Percentiles rank a stretch among this genome's conserved stretches.
These are phyloP conservation scores for Mionectes macconnelli DNA, from an alignment of 2,113 vertebrate genomes.

Conservation along the genomic window DNA sequence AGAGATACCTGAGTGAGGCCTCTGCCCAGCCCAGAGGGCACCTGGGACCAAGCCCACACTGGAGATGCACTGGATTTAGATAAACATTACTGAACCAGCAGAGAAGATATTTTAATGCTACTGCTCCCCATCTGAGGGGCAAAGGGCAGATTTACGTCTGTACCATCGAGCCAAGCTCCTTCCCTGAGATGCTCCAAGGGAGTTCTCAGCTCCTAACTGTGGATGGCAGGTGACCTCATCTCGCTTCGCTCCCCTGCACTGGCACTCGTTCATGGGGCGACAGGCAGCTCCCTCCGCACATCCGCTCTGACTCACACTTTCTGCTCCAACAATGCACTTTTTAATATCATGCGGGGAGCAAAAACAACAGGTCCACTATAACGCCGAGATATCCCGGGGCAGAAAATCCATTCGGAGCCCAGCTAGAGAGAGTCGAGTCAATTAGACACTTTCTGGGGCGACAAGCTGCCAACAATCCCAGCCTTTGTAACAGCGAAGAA, in stretches of 20 bases:
- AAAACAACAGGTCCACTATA: slow-evolving; percentile 75
- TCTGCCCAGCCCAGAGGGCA: not conserved
- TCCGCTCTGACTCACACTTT: not conserved
- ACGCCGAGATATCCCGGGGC: slow-evolving; percentile 53
- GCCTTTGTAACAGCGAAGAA: slow-evolving; percentile 76
- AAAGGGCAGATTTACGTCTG: not conserved
- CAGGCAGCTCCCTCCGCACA: slow-evolving; percentile 14
- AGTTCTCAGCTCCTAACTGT: not conserved
- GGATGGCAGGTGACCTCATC: not conserved
- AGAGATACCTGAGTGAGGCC: not conserved
- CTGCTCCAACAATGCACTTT: slow-evolving; percentile 64
- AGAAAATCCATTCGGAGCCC: slow-evolving; percentile 55
- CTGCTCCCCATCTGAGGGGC: not conserved
- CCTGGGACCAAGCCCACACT: not conserved
- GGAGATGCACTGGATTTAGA: not conserved
- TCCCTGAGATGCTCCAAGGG: not conserved
- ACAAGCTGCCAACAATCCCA: slow-evolving; percentile 73
- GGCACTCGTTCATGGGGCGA: not conserved
- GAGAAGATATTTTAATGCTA: not conserved
- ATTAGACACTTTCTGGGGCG: slow-evolving; percentile 65
- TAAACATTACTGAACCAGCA: not conserved
- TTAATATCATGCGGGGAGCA: slow-evolving; percentile 13
- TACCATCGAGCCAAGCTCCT: not conserved
- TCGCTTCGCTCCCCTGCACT: not conserved
- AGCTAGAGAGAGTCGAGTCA: slow-evolving; percentile 65